Conservation (phyloP, 2,797 vertebrate genomes). For the Cyprinella venusta region DNA sequence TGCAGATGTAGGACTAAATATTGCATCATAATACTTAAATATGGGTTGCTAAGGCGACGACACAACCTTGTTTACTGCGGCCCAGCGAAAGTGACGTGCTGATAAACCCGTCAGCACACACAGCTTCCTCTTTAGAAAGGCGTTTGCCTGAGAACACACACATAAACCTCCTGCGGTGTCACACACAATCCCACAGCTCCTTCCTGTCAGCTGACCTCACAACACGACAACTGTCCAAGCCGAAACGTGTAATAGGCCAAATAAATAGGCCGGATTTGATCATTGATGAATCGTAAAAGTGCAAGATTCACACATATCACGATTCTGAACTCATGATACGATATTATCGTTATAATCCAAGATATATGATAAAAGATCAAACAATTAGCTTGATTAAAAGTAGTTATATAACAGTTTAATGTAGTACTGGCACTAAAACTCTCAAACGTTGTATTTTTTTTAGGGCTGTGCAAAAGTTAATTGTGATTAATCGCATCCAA, state of each 20-base stretch:
- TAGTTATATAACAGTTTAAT: too few relatives aligned
- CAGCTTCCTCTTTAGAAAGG: not conserved
- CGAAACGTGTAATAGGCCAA: too few relatives aligned
- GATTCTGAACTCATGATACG: too few relatives aligned
- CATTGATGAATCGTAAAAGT: not conserved
- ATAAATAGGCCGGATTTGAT: not conserved
- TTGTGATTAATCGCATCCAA: too few relatives aligned
- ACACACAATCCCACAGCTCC: not conserved
- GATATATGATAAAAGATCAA: too few relatives aligned
- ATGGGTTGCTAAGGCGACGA: not conserved
- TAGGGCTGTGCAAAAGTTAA: too few relatives aligned
- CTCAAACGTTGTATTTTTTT: too few relatives aligned
- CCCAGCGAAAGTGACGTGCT: not conserved
- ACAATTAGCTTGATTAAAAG: too few relatives aligned
- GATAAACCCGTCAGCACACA: not conserved
- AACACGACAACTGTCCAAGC: not conserved
- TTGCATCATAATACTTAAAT: not conserved
- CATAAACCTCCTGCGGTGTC: not conserved
- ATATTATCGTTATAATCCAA: too few relatives aligned
- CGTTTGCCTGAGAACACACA: not conserved
- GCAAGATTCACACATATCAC: too few relatives aligned
- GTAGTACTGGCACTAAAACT: too few relatives aligned
- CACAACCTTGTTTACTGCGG: not conserved
- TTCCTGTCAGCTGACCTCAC: not conserved
- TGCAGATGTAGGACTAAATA: not conserved